Base-by-base conservation (phyloP, 2,888 invertebrate genomes). In the Cyclophora albipunctata region DNA sequence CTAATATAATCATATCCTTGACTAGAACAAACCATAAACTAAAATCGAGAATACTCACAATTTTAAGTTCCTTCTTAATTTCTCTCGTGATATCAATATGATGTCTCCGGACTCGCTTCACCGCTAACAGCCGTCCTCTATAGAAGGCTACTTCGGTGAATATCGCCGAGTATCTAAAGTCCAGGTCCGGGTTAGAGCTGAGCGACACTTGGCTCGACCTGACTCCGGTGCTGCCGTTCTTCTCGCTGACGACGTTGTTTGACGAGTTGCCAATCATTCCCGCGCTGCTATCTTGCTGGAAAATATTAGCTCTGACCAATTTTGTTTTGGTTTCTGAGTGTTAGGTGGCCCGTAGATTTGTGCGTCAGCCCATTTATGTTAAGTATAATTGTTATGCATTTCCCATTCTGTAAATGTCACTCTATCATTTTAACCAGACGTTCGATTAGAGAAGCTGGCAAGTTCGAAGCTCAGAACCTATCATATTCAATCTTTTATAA, bases 1-100 rank as follows among this genome's bases (percentile, higher is more conserved):
- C 20, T 20, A 20, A 20, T 20, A 20, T 20, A 20, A 20, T 20
- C 20, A 20, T 20, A 2, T 20, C 20, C 1, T 20, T 20, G 20
- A 20, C 20, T 20, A 20, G 20, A 20, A 20, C 20, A 20, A 20
- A 20, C 20, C 20, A 20, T 20, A 20, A 20, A 20, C 20, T 20
- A 20, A 20, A 20, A 20, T 20, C 20, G 20, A 20, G 20, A 1
- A 20, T 2, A 42, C 91, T 90, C 78, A 95, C 95, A 84, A 95
- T 91, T 91, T 97, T 97, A 2, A 98, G 90, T 83, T 98, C 97
- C 75, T 96, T 97, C 75, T 96, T 96, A 90, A 97, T 96, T 71
- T 94, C 95, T 45, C 97, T 90, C 3, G 93, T 96, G 48, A 98
- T 95, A 67, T 97, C 97, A 20, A 98, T 93, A 50, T 94, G 93